phyloP scores from a whole-genome alignment of 2,888 invertebrate species.

The Sipha maydis region DNA sequence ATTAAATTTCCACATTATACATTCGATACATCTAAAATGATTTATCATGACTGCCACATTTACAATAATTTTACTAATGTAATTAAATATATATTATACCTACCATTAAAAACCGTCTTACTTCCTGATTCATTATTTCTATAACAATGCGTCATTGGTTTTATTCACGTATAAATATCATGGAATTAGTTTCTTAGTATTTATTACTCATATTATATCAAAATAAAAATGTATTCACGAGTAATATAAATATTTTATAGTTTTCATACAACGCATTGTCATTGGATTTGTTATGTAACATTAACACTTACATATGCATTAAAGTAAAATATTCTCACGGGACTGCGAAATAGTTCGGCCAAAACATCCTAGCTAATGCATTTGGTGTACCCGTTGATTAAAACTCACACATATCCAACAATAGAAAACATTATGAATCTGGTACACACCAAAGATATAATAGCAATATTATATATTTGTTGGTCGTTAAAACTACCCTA shows the following conservation, averaged over 20 bases:
- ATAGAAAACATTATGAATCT: slow-evolving; percentile 20
- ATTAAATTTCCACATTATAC: too few relatives aligned
- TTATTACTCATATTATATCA: too few relatives aligned
- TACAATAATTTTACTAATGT: too few relatives aligned
- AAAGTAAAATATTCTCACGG: slow-evolving; percentile 10
- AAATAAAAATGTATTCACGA: background rate
- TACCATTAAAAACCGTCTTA: too few relatives aligned
- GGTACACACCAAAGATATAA: slow-evolving; percentile 13
- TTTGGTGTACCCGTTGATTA: slow-evolving; percentile 33
- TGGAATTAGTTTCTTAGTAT: too few relatives aligned
- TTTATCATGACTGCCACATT: too few relatives aligned
- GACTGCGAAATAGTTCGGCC: background rate
- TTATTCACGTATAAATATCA: too few relatives aligned
- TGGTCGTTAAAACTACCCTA: slow-evolving; percentile 21
- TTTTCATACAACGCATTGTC: background rate
- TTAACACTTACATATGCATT: slow-evolving; percentile 14
- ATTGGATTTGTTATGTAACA: background rate
- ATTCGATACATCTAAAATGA: too few relatives aligned
- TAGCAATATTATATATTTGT: slow-evolving; percentile 40
- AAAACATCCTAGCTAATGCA: slow-evolving; percentile 15
- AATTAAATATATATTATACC: too few relatives aligned
- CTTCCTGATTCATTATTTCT: too few relatives aligned
- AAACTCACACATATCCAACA: slow-evolving; percentile 20
- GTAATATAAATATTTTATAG: background rate
- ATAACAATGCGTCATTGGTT: too few relatives aligned